Base-by-base conservation (phyloP, 2,888 invertebrate species). In the Tinea semifulvella region DNA sequence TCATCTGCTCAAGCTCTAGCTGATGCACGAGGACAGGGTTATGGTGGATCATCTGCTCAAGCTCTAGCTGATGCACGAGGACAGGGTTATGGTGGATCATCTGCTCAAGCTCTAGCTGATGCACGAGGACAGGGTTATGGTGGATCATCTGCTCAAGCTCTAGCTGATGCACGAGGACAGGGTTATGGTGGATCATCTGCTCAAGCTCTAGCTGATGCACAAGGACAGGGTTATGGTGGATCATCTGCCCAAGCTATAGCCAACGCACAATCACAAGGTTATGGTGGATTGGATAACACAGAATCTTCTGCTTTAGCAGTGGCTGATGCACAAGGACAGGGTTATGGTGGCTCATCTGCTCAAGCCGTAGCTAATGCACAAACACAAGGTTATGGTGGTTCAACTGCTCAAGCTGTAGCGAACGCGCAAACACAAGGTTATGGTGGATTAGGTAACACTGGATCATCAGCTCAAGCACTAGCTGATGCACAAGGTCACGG, bases 261-360 rank as follows among this genome's bases (percentile, higher is more conserved):
- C 5, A 8, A 7, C 22, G 22, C 22, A 7, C 22, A 22, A 22
- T 7, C 22, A 22, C 5, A 8, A 22, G 22, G 8, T 22, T 11
- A 14, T 11, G 10, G 3, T 2, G n/a, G 31, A 7, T 7, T 13
- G 13, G 2, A 7, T n/a, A 6, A 14, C 6, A 14, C 31, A n/a
- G 10, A 31, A 13, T 11, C 31, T 14, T n/a, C 11, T 2, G n/a
- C 31, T 7, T 14, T 14, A n/a, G 31, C 31, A 2, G 6, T n/a
- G 7, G 31, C 31, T n/a, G 14, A 31, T 13, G 31, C 31, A 4
- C n/a, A 11, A 13, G 31, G 31, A 13, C 14, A n/a, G n/a, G n/a
- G n/a, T n/a, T n/a, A 14, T 14, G 31, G 13, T 14, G 31, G 31
- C 11, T 31, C 31, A 31, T 31, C 31, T 31, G 31, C 31, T n/a